Percentiles rank a stretch among this genome's conserved stretches.
These are phyloP conservation scores for Branchellion lobata DNA, from an alignment of 2,888 invertebrate genomes.

Conservation along the genomic window DNA sequence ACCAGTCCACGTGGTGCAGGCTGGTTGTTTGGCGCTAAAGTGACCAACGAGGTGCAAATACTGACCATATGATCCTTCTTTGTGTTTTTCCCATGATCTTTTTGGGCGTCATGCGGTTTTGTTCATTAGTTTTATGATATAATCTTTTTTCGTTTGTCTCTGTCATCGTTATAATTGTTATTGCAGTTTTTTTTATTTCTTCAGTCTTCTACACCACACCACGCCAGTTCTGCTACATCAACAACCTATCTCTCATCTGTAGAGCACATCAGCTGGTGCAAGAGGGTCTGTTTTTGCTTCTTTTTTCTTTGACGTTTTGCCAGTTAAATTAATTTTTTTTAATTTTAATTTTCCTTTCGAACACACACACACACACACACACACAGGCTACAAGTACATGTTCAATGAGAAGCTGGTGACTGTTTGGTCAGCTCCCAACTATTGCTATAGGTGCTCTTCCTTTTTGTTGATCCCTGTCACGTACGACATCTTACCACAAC, in stretches of 20 bases:
- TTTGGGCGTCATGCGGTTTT: no score
- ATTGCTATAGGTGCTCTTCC: slow-evolving; percentile 82
- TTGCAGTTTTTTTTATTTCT: not conserved
- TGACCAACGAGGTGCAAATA: slow-evolving; percentile 74
- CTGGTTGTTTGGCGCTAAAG: slow-evolving; percentile 91
- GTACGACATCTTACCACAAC: no score
- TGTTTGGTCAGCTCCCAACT: slow-evolving; percentile 98
- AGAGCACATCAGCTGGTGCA: slow-evolving; percentile 98
- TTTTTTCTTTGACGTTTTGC: not conserved
- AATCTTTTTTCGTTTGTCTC: not conserved
- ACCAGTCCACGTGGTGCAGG: slow-evolving; percentile 94
- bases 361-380: not conserved
- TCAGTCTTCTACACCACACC: not conserved
- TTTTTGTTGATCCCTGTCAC: not conserved
- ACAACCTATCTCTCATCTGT: slow-evolving; percentile 88
- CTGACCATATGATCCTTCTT: not conserved
- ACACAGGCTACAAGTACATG: slow-evolving; percentile 91
- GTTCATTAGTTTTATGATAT: not conserved
- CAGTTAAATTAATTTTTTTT: not conserved
- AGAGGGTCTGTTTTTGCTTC: slow-evolving; percentile 79
- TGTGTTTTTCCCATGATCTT: not conserved
- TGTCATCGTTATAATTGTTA: not conserved
- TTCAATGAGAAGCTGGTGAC: slow-evolving; percentile 94
- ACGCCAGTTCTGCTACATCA: slow-evolving; percentile 87
- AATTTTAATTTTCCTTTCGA: not conserved